Evolutionary conservation across 1,140 invertebrate species (phyloP).

Genomic region (Amyelois transitella): DNA sequence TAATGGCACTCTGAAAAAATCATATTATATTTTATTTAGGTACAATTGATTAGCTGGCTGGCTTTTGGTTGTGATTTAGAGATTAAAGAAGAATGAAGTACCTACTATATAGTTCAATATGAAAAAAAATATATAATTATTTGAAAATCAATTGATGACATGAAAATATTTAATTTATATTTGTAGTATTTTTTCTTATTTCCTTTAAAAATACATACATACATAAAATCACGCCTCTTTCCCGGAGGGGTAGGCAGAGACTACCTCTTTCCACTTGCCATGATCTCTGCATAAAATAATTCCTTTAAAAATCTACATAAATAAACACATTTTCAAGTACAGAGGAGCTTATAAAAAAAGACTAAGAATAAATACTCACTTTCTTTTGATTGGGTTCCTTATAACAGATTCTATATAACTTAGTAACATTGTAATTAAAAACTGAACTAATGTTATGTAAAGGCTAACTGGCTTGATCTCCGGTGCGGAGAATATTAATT

Average conservation of each 20-base stretch:
- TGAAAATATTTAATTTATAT: not conserved
- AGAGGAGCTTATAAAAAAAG: conserved; percentile 7
- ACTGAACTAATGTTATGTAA: conserved; percentile 95
- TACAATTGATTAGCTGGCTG: too few species aligned
- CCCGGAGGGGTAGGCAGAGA: too few species aligned
- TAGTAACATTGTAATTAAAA: conserved; percentile 89
- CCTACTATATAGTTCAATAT: too few species aligned
- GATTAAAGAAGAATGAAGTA: too few species aligned
- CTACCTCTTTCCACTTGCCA: too few species aligned
- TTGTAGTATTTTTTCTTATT: too few species aligned
- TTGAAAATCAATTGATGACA: not conserved
- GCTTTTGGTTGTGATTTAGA: too few species aligned
- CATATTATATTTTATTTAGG: not conserved
- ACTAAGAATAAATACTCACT: conserved; percentile 72
- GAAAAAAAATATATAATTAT: too few species aligned
- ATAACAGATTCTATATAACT: conserved; percentile 84
- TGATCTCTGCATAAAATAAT: too few species aligned
- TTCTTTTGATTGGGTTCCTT: conserved; percentile 78
- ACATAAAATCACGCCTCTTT: too few species aligned
- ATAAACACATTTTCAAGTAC: not conserved
- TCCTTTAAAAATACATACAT: too few species aligned
- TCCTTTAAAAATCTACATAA: too few species aligned
- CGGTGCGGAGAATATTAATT: conserved; percentile 92
- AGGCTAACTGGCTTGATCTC: conserved; percentile 93
- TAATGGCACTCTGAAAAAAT: conserved; percentile 85